Conservation (phyloP, 2,888 invertebrate genomes). For the Lacanobia wlatinum region DNA sequence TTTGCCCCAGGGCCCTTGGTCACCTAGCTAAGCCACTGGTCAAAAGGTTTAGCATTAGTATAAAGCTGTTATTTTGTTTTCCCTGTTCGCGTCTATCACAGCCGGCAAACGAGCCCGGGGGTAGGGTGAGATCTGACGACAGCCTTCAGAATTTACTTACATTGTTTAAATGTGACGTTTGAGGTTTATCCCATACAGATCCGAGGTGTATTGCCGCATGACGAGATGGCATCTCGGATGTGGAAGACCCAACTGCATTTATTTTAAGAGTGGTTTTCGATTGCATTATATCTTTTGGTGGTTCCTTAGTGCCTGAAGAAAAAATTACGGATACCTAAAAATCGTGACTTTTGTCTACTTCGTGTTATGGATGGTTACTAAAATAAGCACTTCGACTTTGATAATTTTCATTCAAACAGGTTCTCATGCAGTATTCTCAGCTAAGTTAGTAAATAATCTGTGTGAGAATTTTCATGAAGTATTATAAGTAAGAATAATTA, state of each 20-base stretch:
- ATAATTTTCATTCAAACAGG: neutral
- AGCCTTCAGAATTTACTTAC: slow-evolving; percentile 17
- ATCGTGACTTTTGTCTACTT: neutral
- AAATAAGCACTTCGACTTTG: neutral
- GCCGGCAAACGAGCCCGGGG: neutral
- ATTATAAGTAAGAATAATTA: too few relatives aligned
- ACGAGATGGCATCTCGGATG: slow-evolving; percentile 35
- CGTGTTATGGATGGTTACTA: neutral
- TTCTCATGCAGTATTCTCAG: neutral
- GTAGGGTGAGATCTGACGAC: neutral
- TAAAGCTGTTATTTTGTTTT: too few relatives aligned
- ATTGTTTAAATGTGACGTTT: slow-evolving; percentile 10
- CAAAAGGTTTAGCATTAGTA: too few relatives aligned
- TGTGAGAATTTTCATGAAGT: neutral
- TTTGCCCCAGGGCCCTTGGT: too few relatives aligned
- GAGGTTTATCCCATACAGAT: slow-evolving; percentile 21
- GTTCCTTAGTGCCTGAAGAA: slow-evolving; percentile 68
- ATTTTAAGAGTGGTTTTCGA: slow-evolving; percentile 50
- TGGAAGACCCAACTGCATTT: slow-evolving; percentile 32
- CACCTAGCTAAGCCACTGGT: too few relatives aligned
- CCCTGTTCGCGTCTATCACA: neutral
- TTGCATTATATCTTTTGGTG: slow-evolving; percentile 59
- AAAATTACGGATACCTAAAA: slow-evolving; percentile 1
- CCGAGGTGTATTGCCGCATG: neutral
- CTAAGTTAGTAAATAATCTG: neutral